Percentiles rank a stretch among this genome's conserved stretches.
Evolutionary conservation across 2,797 vertebrate genomes (phyloP).

Genomic region (Knipowitschia caucasica): DNA sequence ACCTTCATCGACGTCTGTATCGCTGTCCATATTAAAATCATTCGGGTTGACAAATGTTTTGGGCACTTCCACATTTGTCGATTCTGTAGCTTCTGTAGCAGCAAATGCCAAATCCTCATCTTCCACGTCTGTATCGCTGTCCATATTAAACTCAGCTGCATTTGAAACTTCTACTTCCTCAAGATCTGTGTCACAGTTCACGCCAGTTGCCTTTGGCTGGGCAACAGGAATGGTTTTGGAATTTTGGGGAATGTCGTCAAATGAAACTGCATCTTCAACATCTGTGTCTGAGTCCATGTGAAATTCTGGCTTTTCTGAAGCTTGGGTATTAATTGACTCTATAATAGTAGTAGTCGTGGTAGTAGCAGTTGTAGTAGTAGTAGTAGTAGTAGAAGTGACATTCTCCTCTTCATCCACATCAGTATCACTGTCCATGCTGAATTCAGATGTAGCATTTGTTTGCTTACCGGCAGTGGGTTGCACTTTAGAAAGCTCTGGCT

Average conservation of each 20-base stretch:
- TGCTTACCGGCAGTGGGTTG: slow-evolving; percentile 19
- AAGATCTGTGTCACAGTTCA: slow-evolving; percentile 76
- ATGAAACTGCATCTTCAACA: background rate
- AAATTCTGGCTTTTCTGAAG: background rate
- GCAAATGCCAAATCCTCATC: slow-evolving; percentile 40
- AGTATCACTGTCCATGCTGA: slow-evolving; percentile 74
- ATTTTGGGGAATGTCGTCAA: slow-evolving; percentile 9
- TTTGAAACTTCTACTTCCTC: background rate
- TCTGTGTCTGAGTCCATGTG: slow-evolving; percentile 3
- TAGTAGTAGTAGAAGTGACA: background rate
- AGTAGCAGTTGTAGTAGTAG: background rate
- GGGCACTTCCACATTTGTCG: slow-evolving; percentile 14
- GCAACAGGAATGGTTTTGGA: slow-evolving; percentile 12
- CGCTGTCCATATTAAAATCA: slow-evolving; percentile 53
- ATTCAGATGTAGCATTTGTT: slow-evolving; percentile 24
- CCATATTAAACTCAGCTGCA: slow-evolving; percentile 45
- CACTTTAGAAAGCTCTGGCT: slow-evolving; percentile 9
- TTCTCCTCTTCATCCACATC: slow-evolving; percentile 65
- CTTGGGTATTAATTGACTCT: background rate
- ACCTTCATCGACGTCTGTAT: slow-evolving; percentile 66
- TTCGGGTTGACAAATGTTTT: slow-evolving; percentile 14
- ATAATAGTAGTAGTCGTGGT: background rate
- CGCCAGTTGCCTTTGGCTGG: slow-evolving; percentile 39
- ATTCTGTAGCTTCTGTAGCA: slow-evolving; percentile 16
- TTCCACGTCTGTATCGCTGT: slow-evolving; percentile 79